Conservation (phyloP, 2,888 invertebrate species). For the Chymomyza procnemis region DNA sequence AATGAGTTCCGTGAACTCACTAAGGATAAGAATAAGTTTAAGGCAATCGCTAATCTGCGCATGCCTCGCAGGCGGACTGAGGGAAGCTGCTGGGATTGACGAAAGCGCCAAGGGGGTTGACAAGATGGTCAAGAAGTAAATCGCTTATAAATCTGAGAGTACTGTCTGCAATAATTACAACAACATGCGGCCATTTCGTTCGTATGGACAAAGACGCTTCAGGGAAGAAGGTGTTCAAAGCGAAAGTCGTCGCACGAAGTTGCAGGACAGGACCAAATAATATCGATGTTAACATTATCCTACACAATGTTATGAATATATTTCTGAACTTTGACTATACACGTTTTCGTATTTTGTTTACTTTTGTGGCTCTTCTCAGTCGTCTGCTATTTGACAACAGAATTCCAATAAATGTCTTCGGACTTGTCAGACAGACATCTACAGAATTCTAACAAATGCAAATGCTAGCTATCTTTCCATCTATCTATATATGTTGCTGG, state of each 20-base stretch:
- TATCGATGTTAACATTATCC: no score
- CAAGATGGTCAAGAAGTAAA: slow-evolving; percentile 83
- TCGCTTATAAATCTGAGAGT: slow-evolving; percentile 40
- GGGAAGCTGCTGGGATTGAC: slow-evolving; percentile 95
- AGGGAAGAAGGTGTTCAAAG: no score
- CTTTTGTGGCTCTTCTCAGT: slow-evolving; percentile 50
- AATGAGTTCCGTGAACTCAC: slow-evolving; percentile 91
- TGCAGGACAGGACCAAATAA: no score
- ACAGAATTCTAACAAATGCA: slow-evolving; percentile 14
- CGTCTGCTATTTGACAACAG: slow-evolving; percentile 67
- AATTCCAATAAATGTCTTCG: slow-evolving; percentile 69
- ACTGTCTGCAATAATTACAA: slow-evolving; percentile 63
- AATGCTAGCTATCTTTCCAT: slow-evolving; percentile 15
- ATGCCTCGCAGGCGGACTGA: slow-evolving; percentile 96
- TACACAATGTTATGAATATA: no score
- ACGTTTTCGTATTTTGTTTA: slow-evolving; percentile 18
- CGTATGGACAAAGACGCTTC: no score
- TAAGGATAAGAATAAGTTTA: slow-evolving; percentile 94
- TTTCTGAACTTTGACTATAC: slow-evolving; percentile 9
- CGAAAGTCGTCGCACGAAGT: no score
- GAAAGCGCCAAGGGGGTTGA: slow-evolving; percentile 88
- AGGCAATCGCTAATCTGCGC: slow-evolving; percentile 90
- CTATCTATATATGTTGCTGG: background rate
- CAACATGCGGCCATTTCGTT: no score
- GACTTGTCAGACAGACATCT: slow-evolving; percentile 53